These are phyloP conservation scores for Scotopteryx bipunctaria DNA, from an alignment of 2,888 invertebrate genomes.

Conservation along the genomic window DNA sequence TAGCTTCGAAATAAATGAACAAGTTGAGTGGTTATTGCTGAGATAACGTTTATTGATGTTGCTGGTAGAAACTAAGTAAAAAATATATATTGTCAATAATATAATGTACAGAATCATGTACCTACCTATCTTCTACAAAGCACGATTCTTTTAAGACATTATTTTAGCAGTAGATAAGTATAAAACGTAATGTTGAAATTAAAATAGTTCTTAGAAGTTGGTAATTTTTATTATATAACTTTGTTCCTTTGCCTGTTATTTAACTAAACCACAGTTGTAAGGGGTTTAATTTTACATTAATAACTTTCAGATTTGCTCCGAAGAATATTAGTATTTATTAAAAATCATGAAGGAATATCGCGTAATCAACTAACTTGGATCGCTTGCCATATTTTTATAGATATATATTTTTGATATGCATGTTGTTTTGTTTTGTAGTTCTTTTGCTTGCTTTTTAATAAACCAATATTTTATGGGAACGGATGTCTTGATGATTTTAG, in stretches of 20 bases:
- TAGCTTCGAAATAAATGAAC: slow-evolving; percentile 63
- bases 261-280: slow-evolving; percentile 14
- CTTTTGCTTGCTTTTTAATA: slow-evolving; percentile 34
- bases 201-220: slow-evolving; percentile 45
- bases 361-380: slow-evolving; percentile 37
- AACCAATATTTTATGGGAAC: slow-evolving; percentile 31
- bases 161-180: slow-evolving; percentile 42
- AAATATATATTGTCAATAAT: no score
- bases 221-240: slow-evolving; percentile 36
- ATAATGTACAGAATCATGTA: slow-evolving; percentile 46
- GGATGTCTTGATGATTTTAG: slow-evolving; percentile 33
- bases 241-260: slow-evolving; percentile 32
- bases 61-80: slow-evolving; percentile 59
- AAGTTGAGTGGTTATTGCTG: slow-evolving; percentile 61
- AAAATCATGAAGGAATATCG: slow-evolving; percentile 31
- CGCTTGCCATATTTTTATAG: slow-evolving; percentile 29
- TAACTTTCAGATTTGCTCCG: slow-evolving; percentile 76
- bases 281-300: slow-evolving; percentile 13
- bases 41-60: slow-evolving; percentile 69
- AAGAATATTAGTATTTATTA: slow-evolving; percentile 80
- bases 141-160: slow-evolving; percentile 45
- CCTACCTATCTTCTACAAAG: slow-evolving; percentile 42
- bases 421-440: slow-evolving; percentile 34
- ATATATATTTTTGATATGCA: slow-evolving; percentile 30
- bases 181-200: slow-evolving; percentile 46